These are phyloP conservation scores for Fulica atra DNA, from an alignment of 2,113 vertebrate genomes.

Conservation along the genomic window DNA sequence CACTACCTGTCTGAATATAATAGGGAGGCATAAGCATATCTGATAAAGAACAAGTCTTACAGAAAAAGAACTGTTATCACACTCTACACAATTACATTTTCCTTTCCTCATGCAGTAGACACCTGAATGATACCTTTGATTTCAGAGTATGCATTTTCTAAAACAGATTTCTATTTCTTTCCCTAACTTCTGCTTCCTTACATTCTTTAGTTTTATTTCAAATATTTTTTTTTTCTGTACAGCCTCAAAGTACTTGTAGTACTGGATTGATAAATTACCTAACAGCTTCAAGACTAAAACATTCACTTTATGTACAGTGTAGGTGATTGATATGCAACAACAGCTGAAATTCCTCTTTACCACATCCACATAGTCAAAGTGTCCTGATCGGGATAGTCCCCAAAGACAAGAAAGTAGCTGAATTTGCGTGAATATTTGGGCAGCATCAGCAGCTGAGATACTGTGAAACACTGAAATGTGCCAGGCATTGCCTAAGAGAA, in stretches of 20 bases:
- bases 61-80: background rate
- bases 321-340: background rate
- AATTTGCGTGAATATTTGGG: background rate
- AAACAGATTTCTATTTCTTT: background rate
- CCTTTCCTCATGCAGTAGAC: background rate
- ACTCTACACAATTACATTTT: background rate
- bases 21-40: background rate
- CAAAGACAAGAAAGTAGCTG: background rate
- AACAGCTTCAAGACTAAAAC: background rate
- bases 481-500: background rate
- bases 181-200: background rate
- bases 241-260: background rate
- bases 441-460: background rate
- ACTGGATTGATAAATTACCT: background rate
- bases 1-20: background rate
- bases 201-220: background rate
- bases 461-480: background rate
- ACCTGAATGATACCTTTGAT: background rate
- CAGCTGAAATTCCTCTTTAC: background rate
- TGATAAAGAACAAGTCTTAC: background rate
- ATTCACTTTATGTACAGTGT: background rate
- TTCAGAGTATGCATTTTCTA: background rate
- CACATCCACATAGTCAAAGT: background rate
- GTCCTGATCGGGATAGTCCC: background rate
- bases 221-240: background rate